Percentiles rank a stretch among this genome's conserved stretches.
These are phyloP conservation scores for Xenopus petersii DNA, from an alignment of 2,797 vertebrate genomes.

Conservation along the genomic window DNA sequence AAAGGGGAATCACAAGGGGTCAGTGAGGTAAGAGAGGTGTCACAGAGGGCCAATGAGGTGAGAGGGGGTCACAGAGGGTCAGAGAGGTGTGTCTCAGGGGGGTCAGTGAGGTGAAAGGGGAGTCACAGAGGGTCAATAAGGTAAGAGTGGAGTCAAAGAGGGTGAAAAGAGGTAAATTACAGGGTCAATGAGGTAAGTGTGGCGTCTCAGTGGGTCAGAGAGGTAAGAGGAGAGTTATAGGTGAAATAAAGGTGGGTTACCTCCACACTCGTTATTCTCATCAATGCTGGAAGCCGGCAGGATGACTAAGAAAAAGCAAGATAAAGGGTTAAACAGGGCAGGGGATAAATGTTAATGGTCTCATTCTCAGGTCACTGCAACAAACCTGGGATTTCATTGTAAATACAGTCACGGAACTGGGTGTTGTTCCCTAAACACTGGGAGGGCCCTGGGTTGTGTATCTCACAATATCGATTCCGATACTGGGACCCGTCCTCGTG, in stretches of 20 bases:
- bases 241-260: conserved; percentile 60
- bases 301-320: conserved; percentile 75
- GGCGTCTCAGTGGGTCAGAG: not conserved
- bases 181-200: conserved; percentile 80
- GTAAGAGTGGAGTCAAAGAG: not conserved
- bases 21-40: not conserved
- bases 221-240: not conserved
- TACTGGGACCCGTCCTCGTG: conserved; percentile 83
- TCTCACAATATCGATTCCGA: conserved; percentile 81
- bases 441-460: conserved; percentile 61
- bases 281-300: conserved; percentile 93
- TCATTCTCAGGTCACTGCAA: no score
- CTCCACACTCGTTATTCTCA: conserved; percentile 84
- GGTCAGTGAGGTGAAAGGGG: not conserved
- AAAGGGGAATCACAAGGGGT: not conserved
- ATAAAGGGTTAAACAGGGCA: not conserved
- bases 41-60: no score
- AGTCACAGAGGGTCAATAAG: no score
- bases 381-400: conserved; percentile 89
- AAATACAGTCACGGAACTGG: conserved; percentile 83
- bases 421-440: conserved; percentile 87
- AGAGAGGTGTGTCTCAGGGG: not conserved
- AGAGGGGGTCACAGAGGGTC: not conserved
- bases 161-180: conserved; percentile 72
- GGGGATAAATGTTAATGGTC: no score